Evolutionary conservation across 2,797 vertebrate species (phyloP).

Genomic region (Protonibea diacanthus): DNA sequence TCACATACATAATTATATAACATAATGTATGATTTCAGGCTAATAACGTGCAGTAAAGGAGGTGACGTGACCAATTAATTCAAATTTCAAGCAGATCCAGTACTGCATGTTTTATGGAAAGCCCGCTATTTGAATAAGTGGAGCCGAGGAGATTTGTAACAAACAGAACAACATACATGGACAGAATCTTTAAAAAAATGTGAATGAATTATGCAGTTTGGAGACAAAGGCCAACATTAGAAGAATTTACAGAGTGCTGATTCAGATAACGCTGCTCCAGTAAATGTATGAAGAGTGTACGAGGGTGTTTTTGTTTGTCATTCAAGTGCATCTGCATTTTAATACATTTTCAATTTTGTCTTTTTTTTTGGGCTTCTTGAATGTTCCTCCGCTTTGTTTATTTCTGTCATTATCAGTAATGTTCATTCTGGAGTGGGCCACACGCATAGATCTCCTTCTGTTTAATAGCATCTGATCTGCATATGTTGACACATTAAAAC

Average conservation of each 20-base stretch:
- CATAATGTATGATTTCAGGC: conserved; percentile 30
- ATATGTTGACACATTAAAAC: neutral
- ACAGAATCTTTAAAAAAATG: neutral
- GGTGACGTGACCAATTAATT: conserved; percentile 28
- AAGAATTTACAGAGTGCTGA: neutral
- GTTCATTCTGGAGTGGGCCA: neutral
- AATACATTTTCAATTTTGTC: neutral
- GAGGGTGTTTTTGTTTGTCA: neutral
- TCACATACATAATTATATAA: neutral
- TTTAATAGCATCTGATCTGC: neutral
- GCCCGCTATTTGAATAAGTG: conserved; percentile 4
- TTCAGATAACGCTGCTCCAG: neutral
- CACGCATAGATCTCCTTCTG: neutral
- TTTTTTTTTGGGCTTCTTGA: neutral
- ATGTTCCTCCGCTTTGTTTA: neutral
- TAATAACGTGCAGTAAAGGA: conserved; percentile 17
- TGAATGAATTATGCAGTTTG: neutral
- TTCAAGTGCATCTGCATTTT: neutral
- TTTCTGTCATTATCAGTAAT: neutral
- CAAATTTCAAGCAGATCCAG: conserved; percentile 16
- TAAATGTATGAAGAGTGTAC: neutral
- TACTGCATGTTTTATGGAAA: conserved; percentile 8
- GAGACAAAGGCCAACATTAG: neutral
- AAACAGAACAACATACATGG: conserved; percentile 5
- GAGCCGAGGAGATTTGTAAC: conserved; percentile 6